phyloP scores from a whole-genome alignment of 2,888 invertebrate species.

The Caenorhabditis sp. region DNA sequence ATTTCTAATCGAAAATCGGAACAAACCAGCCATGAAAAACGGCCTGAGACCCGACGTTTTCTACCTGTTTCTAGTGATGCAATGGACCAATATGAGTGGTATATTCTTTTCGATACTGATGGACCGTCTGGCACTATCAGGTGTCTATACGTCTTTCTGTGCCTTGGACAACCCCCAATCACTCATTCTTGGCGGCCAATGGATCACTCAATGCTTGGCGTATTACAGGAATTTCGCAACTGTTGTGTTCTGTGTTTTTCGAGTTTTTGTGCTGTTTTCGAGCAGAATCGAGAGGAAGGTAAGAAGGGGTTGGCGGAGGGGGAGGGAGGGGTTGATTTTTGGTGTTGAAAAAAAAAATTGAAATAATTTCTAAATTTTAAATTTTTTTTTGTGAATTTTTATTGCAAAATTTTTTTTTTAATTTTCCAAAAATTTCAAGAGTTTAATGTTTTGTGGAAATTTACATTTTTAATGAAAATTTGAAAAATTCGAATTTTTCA shows the following conservation, averaged over 20 bases:
- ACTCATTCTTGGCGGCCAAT: too few species aligned
- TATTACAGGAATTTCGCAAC: background rate
- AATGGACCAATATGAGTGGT: background rate
- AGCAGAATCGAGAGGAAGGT: too few species aligned
- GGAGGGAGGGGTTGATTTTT: too few species aligned
- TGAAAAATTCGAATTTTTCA: too few species aligned
- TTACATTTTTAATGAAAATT: too few species aligned
- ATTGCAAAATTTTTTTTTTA: too few species aligned
- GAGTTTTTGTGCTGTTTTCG: background rate
- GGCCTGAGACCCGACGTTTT: background rate
- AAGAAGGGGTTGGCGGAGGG: too few species aligned
- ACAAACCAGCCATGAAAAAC: background rate
- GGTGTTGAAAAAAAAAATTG: too few species aligned
- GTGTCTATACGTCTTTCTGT: background rate
- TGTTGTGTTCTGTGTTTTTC: background rate
- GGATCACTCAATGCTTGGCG: background rate
- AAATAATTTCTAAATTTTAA: too few species aligned
- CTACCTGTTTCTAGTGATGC: background rate
- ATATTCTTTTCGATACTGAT: background rate
- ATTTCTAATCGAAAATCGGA: background rate
- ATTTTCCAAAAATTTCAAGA: too few species aligned
- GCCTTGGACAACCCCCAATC: background rate
- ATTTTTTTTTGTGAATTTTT: too few species aligned
- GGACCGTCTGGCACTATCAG: background rate
- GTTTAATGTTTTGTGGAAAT: too few species aligned